Evolutionary conservation across 2,888 invertebrate genomes (phyloP), one percentile per base, ranked within the genome.

Genomic region (Melinopterus prodromus): DNA sequence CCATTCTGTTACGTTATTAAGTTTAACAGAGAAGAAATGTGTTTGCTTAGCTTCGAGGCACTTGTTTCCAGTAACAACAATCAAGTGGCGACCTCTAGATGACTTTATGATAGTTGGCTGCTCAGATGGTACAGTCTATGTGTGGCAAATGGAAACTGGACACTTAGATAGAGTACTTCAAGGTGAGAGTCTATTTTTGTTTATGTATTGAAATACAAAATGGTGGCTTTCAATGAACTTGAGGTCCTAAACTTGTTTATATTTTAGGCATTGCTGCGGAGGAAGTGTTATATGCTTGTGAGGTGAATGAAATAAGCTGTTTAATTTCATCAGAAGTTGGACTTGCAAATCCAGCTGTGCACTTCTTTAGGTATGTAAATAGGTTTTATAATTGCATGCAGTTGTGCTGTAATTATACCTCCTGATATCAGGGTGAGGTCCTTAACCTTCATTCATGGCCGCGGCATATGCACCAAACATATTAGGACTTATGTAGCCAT

Each of bases 121-220:
- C 89, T 96, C 97, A 6, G 99, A 99, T 89, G 98, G 99, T 2
- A 97, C 98, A 0, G 98, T 99, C 1, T 99, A 98, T 89, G 98
- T 99, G 0, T 99, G 99, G 99, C 99, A 99, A 91, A 99, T 99
- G 98, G 99, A 99, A 90, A 99, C 99, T 1, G 98, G 98, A 0
- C 98, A 99, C 88, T 90, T 99, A 85, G 99, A 99, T 89, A 92
- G 99, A 77, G 98, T 99, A 9, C 91, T 99, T 0, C 98, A 98
- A 88, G 99, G 96, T 92, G 83, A 36, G 16, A 71, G 81, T 70
- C 16, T 71, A 4, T 15, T 78, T 72, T 77, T 79, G 37, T 77
- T 16, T 69, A 37, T 70, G 16, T 71, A 77, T 77, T 3, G 6
- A 71, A 78, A 12, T 79, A 36, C 16, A 70, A 37, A 14, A 70